phyloP scores from a whole-genome alignment of 2,113 vertebrate genomes.

The Falco punctatus region DNA sequence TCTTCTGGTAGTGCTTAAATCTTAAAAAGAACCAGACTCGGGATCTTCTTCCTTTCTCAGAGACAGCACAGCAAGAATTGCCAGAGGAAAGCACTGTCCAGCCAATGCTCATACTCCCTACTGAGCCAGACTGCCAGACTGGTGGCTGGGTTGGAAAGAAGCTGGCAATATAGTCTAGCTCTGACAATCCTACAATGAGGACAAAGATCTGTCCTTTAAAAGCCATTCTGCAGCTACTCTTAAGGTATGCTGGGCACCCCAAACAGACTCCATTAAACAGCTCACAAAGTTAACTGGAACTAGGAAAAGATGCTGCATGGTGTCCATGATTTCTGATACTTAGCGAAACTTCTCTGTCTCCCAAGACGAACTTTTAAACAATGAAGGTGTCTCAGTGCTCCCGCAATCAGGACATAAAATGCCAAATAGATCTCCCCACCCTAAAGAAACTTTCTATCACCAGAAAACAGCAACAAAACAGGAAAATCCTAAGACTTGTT shows the following conservation, averaged over 20 bases:
- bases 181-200: neutral
- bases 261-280: neutral
- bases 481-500: neutral
- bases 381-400: neutral
- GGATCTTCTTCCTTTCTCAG: neutral
- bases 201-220: neutral
- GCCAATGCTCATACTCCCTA: neutral
- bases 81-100: neutral
- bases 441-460: neutral
- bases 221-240: neutral
- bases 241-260: neutral
- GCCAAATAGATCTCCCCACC: neutral
- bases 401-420: neutral
- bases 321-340: neutral
- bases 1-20: neutral
- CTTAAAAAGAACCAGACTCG: neutral
- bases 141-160: neutral
- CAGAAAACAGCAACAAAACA: neutral
- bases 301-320: neutral
- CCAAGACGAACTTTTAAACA: neutral
- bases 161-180: neutral
- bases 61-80: rapidly evolving
- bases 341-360: neutral
- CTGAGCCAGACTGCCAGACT: neutral
- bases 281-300: neutral